Percentiles rank a stretch among this genome's conserved stretches.
These are phyloP conservation scores for Styela clava DNA, from an alignment of 23 tunicate species.

Conservation along the genomic window DNA sequence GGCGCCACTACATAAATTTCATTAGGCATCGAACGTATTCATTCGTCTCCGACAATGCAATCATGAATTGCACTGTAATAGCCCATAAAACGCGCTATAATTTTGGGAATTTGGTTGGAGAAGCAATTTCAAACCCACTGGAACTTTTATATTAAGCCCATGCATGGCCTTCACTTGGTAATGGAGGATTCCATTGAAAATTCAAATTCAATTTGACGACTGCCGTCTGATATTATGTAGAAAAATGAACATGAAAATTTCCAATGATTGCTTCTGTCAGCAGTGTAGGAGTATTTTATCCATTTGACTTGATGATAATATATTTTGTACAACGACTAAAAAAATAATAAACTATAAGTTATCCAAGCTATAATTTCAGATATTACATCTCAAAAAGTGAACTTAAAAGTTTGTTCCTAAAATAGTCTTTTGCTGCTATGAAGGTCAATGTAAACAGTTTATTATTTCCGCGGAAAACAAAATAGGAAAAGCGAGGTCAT, in stretches of 20 bases:
- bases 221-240: background rate
- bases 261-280: background rate
- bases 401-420: no score
- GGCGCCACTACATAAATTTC: constrained; percentile 39
- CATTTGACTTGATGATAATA: no score
- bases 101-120: background rate
- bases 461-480: no score
- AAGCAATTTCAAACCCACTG: background rate
- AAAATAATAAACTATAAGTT: no score
- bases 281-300: no score
- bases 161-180: background rate
- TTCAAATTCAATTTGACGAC: background rate
- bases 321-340: no score
- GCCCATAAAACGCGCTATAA: constrained; percentile 1
- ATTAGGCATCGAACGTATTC: constrained; percentile 9
- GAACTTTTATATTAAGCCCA: background rate
- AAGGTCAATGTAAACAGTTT: no score
- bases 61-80: constrained; percentile 30
- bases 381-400: no score
- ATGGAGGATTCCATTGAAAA: background rate
- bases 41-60: constrained; percentile 11
- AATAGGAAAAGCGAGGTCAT: no score
- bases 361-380: no score
- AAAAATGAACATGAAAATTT: no score
- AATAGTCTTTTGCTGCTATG: no score